Base-by-base conservation (phyloP, 2,888 invertebrate genomes). In the Drosophila falleni region DNA sequence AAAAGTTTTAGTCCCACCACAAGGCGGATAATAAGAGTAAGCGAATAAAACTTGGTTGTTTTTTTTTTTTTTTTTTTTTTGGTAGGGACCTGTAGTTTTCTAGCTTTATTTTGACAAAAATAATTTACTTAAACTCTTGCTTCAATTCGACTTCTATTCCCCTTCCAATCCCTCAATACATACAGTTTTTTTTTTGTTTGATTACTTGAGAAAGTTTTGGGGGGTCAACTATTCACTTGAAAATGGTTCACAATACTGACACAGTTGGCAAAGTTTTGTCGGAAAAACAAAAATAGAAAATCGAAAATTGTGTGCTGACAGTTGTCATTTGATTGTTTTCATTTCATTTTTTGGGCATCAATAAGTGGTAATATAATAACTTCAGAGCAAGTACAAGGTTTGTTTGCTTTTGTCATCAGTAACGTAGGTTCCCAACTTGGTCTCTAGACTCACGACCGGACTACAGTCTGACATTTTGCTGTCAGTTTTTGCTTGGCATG, bases 281-380 rank as follows among this genome's bases (percentile, higher is more conserved):
- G 53, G 42, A 49, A 31, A 19, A 33, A 49, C 19, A 69, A 60
- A 70, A 61, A 70, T 51, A 42, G 46, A 55, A 61, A 59, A 56
- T 49, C 37, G 51, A 65, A 65, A 55, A 69, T 49, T 39, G 46
- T 50, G 19, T 70, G 74, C 80, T 73, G 76, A 80, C 87, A 87
- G 81, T 87, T 85, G 86, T 87, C 80, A 74, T 82, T 82, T 82
- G 87, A 87, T 85, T 87, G 82, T 87, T 86, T 88, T 86, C 76
- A 78, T 87, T 87, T 87, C 80, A 84, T 86, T 86, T 78, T 78
- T 67, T 49, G 79, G 74, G 70, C 80, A 87, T 80, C 84, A 87
- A 84, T 84, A 87, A 81, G 84, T 87, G 74, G 71, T 71, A 80
- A 77, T 77, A 80, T 80, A 80, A 80, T 80, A 80, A 74, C 64